A percentile compares a stretch with the other conserved stretches of the same genome.
phyloP scores from a whole-genome alignment of 2,113 vertebrate species.

The Grantiella picta region DNA sequence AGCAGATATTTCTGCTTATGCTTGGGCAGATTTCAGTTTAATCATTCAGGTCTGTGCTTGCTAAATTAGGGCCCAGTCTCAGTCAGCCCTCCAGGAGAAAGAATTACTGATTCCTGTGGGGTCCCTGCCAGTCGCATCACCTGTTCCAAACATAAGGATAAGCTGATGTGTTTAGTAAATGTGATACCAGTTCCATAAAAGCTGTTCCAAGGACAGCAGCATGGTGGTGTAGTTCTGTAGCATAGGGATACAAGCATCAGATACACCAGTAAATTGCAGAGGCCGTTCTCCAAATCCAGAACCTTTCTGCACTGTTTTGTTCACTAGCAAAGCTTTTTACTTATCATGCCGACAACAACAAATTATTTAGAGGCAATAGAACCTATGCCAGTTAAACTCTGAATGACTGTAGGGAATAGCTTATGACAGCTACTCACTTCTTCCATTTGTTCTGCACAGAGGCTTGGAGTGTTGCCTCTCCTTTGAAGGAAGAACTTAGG shows the following conservation, averaged over 20 bases:
- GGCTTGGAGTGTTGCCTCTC: neutral
- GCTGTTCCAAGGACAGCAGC: neutral
- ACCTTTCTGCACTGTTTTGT: neutral
- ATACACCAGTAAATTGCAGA: neutral
- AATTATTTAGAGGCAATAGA: neutral
- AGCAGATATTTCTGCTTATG: neutral
- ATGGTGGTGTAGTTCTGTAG: neutral
- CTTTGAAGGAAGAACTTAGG: neutral
- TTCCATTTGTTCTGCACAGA: neutral
- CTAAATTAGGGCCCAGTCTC: neutral
- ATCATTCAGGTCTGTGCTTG: neutral
- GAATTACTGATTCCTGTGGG: neutral
- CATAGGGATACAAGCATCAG: neutral
- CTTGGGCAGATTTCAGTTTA: neutral
- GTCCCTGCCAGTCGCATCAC: neutral
- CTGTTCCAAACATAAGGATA: neutral
- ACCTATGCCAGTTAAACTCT: neutral
- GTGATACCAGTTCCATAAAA: neutral
- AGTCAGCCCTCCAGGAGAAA: neutral
- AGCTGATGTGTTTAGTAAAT: neutral
- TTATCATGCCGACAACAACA: neutral
- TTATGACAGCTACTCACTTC: neutral
- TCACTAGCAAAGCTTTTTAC: neutral
- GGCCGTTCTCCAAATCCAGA: neutral
- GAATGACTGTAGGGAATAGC: neutral